phyloP scores from a whole-genome alignment of 1,140 invertebrate species.

The Lepidostoma basale region DNA sequence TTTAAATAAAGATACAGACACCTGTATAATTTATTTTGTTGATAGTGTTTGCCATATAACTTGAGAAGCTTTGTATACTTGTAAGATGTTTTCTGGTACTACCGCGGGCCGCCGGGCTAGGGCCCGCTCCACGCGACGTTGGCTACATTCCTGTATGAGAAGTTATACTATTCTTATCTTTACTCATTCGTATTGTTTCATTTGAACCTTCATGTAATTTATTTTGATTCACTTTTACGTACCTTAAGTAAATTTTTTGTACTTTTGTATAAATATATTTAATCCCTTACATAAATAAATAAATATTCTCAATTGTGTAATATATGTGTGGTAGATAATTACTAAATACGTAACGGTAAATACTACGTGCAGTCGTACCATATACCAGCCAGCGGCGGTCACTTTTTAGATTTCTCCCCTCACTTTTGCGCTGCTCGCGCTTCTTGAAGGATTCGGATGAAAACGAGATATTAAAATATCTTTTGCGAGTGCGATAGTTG shows the following conservation, averaged over 20 bases:
- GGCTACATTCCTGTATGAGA: neutral
- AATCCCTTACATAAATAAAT: slow-evolving; percentile 12
- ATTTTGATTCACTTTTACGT: slow-evolving; percentile 20
- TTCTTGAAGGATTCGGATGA: no score
- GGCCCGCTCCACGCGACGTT: no score
- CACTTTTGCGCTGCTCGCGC: no score
- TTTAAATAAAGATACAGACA: slow-evolving; percentile 1
- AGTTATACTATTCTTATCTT: neutral
- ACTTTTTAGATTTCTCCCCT: neutral
- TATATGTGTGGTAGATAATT: no score
- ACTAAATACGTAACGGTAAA: no score
- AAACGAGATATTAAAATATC: no score
- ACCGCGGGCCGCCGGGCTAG: no score
- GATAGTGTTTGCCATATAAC: slow-evolving; percentile 15
- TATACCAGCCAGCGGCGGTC: no score
- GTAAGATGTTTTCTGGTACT: neutral
- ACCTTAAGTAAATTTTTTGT: slow-evolving; percentile 37
- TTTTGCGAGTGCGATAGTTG: no score
- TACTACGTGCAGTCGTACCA: no score
- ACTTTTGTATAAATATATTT: slow-evolving; percentile 40
- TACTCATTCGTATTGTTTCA: slow-evolving; percentile 3
- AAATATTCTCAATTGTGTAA: no score
- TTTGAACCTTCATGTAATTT: no score
- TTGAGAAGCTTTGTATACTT: slow-evolving; percentile 20
- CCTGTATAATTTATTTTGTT: slow-evolving; percentile 17